A percentile compares a stretch with the other conserved stretches of the same genome.
These are phyloP conservation scores for Hydropsyche tenuis DNA, from an alignment of 1,140 invertebrate species.

Conservation along the genomic window DNA sequence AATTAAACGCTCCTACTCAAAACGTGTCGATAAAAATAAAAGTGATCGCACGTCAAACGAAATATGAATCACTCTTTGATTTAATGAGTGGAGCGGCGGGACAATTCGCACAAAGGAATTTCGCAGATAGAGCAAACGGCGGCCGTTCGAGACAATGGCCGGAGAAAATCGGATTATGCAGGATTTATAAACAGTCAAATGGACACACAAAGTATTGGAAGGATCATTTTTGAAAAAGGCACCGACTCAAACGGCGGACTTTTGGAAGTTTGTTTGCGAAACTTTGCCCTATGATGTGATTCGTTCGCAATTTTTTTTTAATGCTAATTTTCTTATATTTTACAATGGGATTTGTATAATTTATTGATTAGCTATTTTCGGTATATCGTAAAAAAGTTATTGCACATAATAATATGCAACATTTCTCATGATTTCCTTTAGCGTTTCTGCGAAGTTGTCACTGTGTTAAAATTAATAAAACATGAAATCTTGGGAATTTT, in stretches of 20 bases:
- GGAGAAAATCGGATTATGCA: conserved; percentile 24
- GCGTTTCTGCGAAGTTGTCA: conserved; percentile 9
- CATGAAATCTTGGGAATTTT: neutral
- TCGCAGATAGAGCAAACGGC: neutral
- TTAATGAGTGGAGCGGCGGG: conserved; percentile 25
- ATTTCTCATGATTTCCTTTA: neutral
- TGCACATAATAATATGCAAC: too few species aligned
- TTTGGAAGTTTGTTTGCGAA: too few species aligned
- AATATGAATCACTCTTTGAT: conserved; percentile 23
- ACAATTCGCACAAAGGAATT: conserved; percentile 26
- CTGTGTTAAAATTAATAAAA: conserved; percentile 4
- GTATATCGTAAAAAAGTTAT: too few species aligned
- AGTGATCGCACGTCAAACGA: neutral
- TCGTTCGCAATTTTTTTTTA: too few species aligned
- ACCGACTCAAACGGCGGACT: too few species aligned
- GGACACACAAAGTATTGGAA: conserved; percentile 9
- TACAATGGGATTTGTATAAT: too few species aligned
- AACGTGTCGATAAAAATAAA: neutral
- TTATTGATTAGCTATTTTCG: too few species aligned
- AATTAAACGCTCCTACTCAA: neutral
- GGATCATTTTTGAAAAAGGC: neutral
- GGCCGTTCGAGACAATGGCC: neutral
- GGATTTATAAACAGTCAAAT: conserved; percentile 17
- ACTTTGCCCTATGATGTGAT: too few species aligned
- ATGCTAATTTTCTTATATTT: too few species aligned